Percentiles rank a stretch among this genome's conserved stretches.
Conservation (phyloP, 2,888 invertebrate genomes). For the Auanema sp. region DNA sequence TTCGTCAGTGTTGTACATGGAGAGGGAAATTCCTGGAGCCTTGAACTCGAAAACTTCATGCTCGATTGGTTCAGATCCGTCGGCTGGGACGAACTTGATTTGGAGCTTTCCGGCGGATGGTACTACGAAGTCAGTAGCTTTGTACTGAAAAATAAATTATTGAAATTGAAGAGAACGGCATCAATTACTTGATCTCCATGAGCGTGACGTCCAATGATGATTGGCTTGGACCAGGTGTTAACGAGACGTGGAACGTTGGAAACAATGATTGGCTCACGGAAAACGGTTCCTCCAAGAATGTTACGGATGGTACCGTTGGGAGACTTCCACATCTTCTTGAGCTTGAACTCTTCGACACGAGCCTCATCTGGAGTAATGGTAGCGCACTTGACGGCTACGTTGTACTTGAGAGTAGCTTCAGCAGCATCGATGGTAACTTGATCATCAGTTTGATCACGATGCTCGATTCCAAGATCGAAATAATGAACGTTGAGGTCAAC, state of each 20-base stretch:
- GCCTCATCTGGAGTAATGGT: conserved; percentile 96
- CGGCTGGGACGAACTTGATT: conserved; percentile 74
- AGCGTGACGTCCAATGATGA: conserved; percentile 92
- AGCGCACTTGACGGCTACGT: conserved; percentile 97
- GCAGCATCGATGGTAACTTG: conserved; percentile 95
- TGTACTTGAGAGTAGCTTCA: conserved; percentile 91
- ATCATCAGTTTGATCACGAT: conserved; percentile 89
- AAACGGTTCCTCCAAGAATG: conserved; percentile 70
- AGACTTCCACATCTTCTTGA: conserved; percentile 71
- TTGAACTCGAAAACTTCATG: conserved; percentile 38
- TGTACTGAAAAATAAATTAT: conserved; percentile 71
- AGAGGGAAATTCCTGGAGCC: conserved; percentile 80
- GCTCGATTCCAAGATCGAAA: conserved; percentile 91
- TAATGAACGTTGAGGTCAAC: conserved; percentile 90
- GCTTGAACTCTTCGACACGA: conserved; percentile 77
- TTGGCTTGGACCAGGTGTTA: conserved; percentile 90
- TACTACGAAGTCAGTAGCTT: conserved; percentile 93
- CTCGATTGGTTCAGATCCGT: conserved; percentile 47
- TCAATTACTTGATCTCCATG: conserved; percentile 78
- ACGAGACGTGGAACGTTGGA: conserved; percentile 89
- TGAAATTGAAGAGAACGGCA: neutral
- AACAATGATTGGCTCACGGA: conserved; percentile 70
- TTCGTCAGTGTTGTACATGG: conserved; percentile 92
- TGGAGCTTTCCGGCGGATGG: conserved; percentile 86
- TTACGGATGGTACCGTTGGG: conserved; percentile 71